Evolutionary conservation across 2,113 vertebrate species (phyloP).

Genomic region (Tragelaphus scriptus): DNA sequence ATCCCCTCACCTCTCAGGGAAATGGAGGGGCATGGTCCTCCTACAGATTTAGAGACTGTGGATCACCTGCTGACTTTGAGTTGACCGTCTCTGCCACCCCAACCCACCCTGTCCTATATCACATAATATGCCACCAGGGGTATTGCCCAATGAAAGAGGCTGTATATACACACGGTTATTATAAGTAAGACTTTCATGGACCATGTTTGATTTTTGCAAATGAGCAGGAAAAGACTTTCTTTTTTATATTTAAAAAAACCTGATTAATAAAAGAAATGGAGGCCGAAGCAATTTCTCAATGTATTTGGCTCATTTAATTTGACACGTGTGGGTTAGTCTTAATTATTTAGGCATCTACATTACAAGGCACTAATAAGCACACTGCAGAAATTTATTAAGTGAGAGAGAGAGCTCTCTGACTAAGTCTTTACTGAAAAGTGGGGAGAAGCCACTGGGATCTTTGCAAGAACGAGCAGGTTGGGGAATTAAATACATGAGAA

Average conservation of each 20-base stretch:
- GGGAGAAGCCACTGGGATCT: not conserved
- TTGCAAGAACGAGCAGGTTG: not conserved
- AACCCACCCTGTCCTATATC: not conserved
- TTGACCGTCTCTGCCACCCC: not conserved
- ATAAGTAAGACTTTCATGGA: slow-evolving; percentile 11
- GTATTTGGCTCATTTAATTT: slow-evolving; percentile 71
- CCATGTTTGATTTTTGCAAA: slow-evolving; percentile 54
- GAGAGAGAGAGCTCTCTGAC: slow-evolving; percentile 12
- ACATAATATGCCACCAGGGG: not conserved
- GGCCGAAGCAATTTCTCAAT: slow-evolving; percentile 64
- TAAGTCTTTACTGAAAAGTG: not conserved
- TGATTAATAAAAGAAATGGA: slow-evolving; percentile 66
- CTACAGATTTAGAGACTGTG: not conserved
- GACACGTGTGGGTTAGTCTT: slow-evolving; percentile 71
- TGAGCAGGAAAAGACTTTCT: slow-evolving; percentile 45
- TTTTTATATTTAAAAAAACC: not conserved
- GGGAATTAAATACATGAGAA: not conserved
- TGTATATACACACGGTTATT: not conserved
- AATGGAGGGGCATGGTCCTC: not conserved
- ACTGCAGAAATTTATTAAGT: slow-evolving; percentile 51
- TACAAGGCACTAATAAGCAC: slow-evolving; percentile 66
- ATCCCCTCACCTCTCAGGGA: not conserved
- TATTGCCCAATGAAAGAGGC: not conserved
- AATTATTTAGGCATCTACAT: slow-evolving; percentile 67
- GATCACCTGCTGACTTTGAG: not conserved